Base-by-base conservation (phyloP, 2,113 vertebrate species). In the Marmota monax region DNA sequence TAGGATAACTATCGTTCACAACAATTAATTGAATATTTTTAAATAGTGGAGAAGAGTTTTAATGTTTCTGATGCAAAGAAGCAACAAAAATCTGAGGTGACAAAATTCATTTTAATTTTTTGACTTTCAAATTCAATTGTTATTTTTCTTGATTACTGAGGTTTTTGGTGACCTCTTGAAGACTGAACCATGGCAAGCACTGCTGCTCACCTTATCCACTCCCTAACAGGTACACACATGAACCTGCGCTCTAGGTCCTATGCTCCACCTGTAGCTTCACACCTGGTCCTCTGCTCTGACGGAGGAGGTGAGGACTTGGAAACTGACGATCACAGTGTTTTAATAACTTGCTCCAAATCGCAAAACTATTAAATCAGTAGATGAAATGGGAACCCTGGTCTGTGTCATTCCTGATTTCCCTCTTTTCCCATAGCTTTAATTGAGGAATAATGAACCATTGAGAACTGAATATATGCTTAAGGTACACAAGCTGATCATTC, bases 171-270 rank as follows among this genome's bases (percentile, higher is more conserved):
- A 51, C 5, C 8, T 2, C 17, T 73, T 70, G 58, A 53, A 76
- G 69, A 32, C n/a, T 42, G 5, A 63, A 25, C 13, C 5, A 51
- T 69, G n/a, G 23, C 34, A 20, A 79, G 2, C 12, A 20, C 16
- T 42, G 11, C 17, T 48, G 1, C 25, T 25, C 53, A 7, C 13
- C 20, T 8, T 77, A 22, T 22, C 22, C 14, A 14, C 20, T n/a
- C 25, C 56, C 34, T 18, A 29, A 63, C 20, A 29, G 4, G 8
- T 0, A 18, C 29, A 37, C 10, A 0, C 0, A 0, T 3, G 3
- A 13, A 0, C 1, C 0, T 3, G 2, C 7, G 20, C 5, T 6
- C 5, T 0, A 17, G 10, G 39, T 13, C 18, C 0, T 0, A 2
- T 6, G 9, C 0, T 0, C 65, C 12, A 25, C 13, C 7, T 0